Evolutionary conservation across 2,888 invertebrate species (phyloP), one percentile per base, ranked within the genome.

Genomic region (Polietes domitor): DNA sequence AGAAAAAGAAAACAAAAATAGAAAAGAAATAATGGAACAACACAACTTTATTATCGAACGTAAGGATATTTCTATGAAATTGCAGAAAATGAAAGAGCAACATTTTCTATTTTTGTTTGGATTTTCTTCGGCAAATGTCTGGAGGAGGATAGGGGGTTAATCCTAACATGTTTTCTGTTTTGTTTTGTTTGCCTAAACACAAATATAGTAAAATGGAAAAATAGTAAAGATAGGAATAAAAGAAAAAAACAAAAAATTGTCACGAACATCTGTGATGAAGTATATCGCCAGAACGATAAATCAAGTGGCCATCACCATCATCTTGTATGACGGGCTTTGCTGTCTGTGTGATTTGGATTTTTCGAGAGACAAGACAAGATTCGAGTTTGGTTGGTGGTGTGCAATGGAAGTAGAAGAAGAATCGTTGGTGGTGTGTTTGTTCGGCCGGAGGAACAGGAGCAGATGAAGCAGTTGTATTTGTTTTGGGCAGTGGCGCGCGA

Each of bases 221-320:
- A 85, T 86, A 85, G 79, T 85, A 85, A 85, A 85, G 43, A 77
- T 85, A 81, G 84, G 78, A 85, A 83, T 82, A 80, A 85, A 83
- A 89, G 88, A 87, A 87, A 88, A 89, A 90, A 91, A 91, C 89
- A 90, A 91, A 92, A 92, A 92, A 94, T 95, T 96, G 96, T 96
- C 96, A 97, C 97, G 97, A 97, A 97, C 99, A 99, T 98, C 98
- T 96, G 95, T 97, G 97, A 96, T 98, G 97, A 94, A 99, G 97
- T 94, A 98, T 95, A 95, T 99, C 99, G 94, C 99, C 99, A 94
- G 96, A 96, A 94, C 97, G 97, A 96, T 99, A 99, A 94, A 99
- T 96, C 94, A 99, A 98, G 94, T 99, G 99, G 94, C 99, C 99
- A 94, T 99, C 99, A 94, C 97, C 97, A 95, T 99, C 99, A 95